Percentiles rank a stretch among this genome's conserved stretches.
These are phyloP conservation scores for Macaria notata DNA, from an alignment of 2,888 invertebrate genomes.

Conservation along the genomic window DNA sequence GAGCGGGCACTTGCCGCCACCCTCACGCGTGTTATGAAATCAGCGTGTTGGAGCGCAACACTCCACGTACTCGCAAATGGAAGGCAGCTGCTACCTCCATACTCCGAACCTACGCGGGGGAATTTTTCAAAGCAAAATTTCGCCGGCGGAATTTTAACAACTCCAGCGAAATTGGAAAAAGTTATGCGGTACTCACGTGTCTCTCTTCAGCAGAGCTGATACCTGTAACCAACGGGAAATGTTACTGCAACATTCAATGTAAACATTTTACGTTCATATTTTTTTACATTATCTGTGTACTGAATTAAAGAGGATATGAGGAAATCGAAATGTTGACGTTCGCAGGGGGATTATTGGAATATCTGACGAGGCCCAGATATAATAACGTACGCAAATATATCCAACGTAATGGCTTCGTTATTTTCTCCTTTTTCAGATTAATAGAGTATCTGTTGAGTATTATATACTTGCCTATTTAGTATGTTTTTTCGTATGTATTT, in stretches of 20 bases:
- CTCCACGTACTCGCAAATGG: conserved; percentile 74
- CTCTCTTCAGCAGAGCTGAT: conserved; percentile 80
- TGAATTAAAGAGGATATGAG: conserved; percentile 21
- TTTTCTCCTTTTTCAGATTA: conserved; percentile 10
- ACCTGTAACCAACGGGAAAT: conserved; percentile 59
- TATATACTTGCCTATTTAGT: background rate
- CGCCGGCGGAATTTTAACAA: conserved; percentile 67
- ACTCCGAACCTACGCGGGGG: conserved; percentile 50
- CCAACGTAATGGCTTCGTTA: conserved; percentile 17
- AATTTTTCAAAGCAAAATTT: conserved; percentile 71
- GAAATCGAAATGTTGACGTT: conserved; percentile 25
- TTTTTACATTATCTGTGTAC: conserved; percentile 15
- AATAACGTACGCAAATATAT: conserved; percentile 16
- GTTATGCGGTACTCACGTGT: conserved; percentile 75
- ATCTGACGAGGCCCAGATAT: conserved; percentile 9
- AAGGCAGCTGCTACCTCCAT: conserved; percentile 55
- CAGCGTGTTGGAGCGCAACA: conserved; percentile 80
- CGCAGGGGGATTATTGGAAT: conserved; percentile 16
- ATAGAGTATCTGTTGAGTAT: too few species aligned
- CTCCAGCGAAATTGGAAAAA: conserved; percentile 58
- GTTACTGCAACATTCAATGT: conserved; percentile 27
- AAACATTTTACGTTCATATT: conserved; percentile 20
- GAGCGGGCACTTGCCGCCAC: conserved; percentile 71
- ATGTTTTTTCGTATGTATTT: too few species aligned
- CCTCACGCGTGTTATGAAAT: conserved; percentile 76